phyloP scores from a whole-genome alignment of 2,888 invertebrate species.

The Brachycybe producta region DNA sequence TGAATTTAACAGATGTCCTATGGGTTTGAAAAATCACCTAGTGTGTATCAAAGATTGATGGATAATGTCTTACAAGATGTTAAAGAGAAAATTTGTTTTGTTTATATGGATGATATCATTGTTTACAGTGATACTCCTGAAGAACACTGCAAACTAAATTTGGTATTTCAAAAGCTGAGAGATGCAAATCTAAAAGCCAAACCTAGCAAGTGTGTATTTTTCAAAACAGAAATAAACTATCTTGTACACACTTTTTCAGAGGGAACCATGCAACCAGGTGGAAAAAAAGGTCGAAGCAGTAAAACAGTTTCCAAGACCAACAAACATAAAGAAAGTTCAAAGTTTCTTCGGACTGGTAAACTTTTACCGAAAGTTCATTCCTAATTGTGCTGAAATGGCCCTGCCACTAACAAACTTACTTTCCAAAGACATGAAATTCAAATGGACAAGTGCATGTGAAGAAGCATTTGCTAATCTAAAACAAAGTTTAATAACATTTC shows the following conservation, averaged over 20 bases:
- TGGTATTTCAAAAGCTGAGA: not conserved
- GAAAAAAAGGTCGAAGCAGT: not conserved
- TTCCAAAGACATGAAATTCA: not conserved
- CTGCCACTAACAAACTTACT: conserved; percentile 1
- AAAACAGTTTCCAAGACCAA: not conserved
- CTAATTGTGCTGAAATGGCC: not conserved
- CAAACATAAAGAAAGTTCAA: conserved; percentile 2
- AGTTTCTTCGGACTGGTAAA: conserved; percentile 8
- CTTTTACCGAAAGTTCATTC: not conserved
- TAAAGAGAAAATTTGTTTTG: not conserved
- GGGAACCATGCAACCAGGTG: not conserved
- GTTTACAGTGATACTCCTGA: not conserved
- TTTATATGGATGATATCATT: conserved; percentile 5
- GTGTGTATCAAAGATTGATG: conserved; percentile 3
- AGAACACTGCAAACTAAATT: not conserved
- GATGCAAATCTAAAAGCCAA: not conserved
- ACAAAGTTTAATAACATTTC: not conserved
- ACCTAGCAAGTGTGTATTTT: not conserved
- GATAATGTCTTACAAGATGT: conserved; percentile 20
- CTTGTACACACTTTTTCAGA: not conserved
- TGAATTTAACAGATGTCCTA: conserved; percentile 5
- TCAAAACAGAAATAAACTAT: not conserved
- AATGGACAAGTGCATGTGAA: not conserved
- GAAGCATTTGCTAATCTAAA: not conserved
- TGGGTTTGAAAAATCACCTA: conserved; percentile 9